Evolutionary conservation across 1,140 invertebrate genomes (phyloP).

Genomic region (Thaumatotibia leucotreta): DNA sequence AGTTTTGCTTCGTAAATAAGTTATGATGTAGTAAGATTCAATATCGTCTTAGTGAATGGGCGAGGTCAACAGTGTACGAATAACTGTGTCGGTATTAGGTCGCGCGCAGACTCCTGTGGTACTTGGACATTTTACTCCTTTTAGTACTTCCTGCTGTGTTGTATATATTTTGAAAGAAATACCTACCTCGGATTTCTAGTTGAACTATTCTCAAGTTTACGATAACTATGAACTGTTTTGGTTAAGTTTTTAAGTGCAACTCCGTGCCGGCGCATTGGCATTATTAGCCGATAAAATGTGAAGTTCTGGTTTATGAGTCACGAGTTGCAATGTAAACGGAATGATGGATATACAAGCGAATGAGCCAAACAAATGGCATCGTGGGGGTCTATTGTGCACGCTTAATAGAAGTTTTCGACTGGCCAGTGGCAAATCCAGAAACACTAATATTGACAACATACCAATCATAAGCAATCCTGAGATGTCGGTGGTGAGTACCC

Average conservation of each 20-base stretch:
- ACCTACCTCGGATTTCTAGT: not conserved
- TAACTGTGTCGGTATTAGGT: constrained; percentile 23
- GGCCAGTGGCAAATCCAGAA: constrained; percentile 44
- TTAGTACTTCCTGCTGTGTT: constrained; percentile 17
- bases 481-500: constrained; percentile 29
- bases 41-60: constrained; percentile 43
- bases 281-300: constrained; percentile 37
- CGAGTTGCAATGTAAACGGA: constrained; percentile 57
- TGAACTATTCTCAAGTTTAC: not conserved
- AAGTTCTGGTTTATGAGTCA: constrained; percentile 57
- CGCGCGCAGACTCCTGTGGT: constrained; percentile 38
- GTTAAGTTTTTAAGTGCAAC: constrained; percentile 18
- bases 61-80: constrained; percentile 43
- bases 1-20: constrained; percentile 35
- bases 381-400: constrained; percentile 59
- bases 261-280: constrained; percentile 44
- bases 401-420: constrained; percentile 64
- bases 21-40: constrained; percentile 24
- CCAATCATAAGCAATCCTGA: constrained; percentile 38
- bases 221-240: not conserved
- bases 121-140: constrained; percentile 36
- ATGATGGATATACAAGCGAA: constrained; percentile 63
- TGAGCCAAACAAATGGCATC: constrained; percentile 64
- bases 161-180: constrained; percentile 15
- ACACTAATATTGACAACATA: constrained; percentile 42